A percentile compares a stretch with the other conserved stretches of the same genome.
Evolutionary conservation across 2,113 vertebrate genomes (phyloP).

Genomic region (Hemibagrus wyckioides): DNA sequence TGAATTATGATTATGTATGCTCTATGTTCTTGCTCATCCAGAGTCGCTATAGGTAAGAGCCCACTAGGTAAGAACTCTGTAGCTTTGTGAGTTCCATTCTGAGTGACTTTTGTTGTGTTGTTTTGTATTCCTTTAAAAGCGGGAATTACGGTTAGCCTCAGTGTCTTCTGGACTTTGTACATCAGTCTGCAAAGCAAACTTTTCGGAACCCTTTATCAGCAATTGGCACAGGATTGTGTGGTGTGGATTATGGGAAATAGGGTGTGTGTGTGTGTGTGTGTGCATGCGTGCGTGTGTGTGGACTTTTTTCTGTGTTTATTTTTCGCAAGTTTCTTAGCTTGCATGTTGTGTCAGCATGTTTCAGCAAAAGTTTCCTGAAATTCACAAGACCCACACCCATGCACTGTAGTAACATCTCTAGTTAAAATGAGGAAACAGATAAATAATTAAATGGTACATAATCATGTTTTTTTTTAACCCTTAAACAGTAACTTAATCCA

Average conservation of each 20-base stretch:
- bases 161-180: slow-evolving; percentile 24
- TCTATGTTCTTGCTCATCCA: background rate
- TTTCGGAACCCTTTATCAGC: slow-evolving; percentile 5
- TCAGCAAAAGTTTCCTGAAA: background rate
- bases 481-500: background rate
- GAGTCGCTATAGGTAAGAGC: background rate
- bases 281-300: background rate
- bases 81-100: background rate
- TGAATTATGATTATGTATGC: background rate
- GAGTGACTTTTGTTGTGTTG: background rate
- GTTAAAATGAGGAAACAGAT: background rate
- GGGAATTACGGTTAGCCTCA: background rate
- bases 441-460: background rate
- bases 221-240: background rate
- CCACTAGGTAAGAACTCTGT: too few relatives aligned
- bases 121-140: background rate
- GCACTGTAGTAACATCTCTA: background rate
- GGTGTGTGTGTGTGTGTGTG: background rate
- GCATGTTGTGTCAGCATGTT: background rate
- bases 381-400: background rate
- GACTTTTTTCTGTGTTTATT: background rate
- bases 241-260: slow-evolving; percentile 35
- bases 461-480: background rate
- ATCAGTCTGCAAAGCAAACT: slow-evolving; percentile 10
- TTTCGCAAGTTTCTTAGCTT: background rate